phyloP scores from a whole-genome alignment of 2,113 vertebrate genomes.

The Cheirogaleus medius region DNA sequence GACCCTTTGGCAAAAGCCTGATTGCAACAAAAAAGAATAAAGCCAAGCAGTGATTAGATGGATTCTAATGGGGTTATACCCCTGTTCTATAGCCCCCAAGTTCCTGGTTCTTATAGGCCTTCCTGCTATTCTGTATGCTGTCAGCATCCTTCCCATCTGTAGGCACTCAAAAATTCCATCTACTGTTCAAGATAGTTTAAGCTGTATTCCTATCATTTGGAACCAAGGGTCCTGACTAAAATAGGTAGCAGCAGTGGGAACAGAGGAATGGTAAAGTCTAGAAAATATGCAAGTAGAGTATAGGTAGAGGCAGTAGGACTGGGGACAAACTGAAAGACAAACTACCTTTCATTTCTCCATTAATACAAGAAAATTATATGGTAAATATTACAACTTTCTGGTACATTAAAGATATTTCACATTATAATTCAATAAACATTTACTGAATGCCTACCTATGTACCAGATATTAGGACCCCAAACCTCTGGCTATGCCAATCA shows the following conservation, averaged over 20 bases:
- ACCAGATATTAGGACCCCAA: background rate
- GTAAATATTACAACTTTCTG: background rate
- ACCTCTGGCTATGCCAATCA: background rate
- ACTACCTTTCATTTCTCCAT: background rate
- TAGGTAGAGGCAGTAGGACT: background rate
- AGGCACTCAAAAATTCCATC: background rate
- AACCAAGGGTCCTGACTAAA: background rate
- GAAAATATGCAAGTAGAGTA: background rate
- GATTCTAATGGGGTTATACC: background rate
- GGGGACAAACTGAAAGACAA: background rate
- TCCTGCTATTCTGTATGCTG: background rate
- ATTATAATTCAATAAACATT: slow-evolving; percentile 15
- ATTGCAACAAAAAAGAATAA: background rate
- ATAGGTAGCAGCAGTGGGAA: background rate
- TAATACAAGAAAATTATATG: background rate
- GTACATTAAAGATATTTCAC: background rate
- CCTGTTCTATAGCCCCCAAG: background rate
- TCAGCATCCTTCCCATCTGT: background rate
- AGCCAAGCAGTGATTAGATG: background rate
- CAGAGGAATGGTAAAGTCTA: background rate
- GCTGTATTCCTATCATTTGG: background rate
- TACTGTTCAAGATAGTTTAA: background rate
- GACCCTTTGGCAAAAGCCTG: background rate
- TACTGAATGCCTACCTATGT: background rate
- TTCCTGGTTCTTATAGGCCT: background rate